Percentiles rank a stretch among this genome's conserved stretches.
These are phyloP conservation scores for Botia kubotai DNA, from an alignment of 2,797 vertebrate species.

Conservation along the genomic window DNA sequence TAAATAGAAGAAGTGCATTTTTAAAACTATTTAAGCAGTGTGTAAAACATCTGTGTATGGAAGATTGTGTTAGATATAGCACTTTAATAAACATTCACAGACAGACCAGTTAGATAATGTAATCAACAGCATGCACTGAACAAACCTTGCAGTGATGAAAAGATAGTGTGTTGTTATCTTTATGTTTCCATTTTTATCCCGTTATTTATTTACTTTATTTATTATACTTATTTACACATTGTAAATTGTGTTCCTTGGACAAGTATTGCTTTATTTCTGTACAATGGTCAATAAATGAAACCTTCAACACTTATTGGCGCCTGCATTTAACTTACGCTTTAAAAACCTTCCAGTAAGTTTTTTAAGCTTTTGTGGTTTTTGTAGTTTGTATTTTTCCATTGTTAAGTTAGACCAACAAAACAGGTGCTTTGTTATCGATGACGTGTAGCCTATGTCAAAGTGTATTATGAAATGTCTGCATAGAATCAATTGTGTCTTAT, in stretches of 20 bases:
- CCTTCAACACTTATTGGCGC: neutral
- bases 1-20: conserved; percentile 27
- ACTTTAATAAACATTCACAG: conserved; percentile 26
- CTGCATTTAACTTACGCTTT: neutral
- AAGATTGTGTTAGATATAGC: conserved; percentile 32
- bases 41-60: conserved; percentile 17
- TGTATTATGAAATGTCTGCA: neutral
- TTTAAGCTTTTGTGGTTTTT: neutral
- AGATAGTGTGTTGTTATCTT: conserved; percentile 17
- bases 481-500: neutral
- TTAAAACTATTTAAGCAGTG: conserved; percentile 16
- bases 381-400: neutral
- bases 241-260: conserved; percentile 35
- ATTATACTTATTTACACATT: conserved; percentile 19
- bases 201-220: conserved; percentile 23
- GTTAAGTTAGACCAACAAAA: neutral
- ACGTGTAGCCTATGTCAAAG: too few species aligned
- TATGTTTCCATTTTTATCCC: conserved; percentile 24
- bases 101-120: conserved; percentile 25
- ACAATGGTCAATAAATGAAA: conserved; percentile 44
- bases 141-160: conserved; percentile 11
- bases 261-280: conserved; percentile 45
- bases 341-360: neutral
- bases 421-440: too few species aligned
- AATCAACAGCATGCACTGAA: conserved; percentile 33